Conservation (phyloP, 2,797 vertebrate genomes). For the Crenuchus spilurus region DNA sequence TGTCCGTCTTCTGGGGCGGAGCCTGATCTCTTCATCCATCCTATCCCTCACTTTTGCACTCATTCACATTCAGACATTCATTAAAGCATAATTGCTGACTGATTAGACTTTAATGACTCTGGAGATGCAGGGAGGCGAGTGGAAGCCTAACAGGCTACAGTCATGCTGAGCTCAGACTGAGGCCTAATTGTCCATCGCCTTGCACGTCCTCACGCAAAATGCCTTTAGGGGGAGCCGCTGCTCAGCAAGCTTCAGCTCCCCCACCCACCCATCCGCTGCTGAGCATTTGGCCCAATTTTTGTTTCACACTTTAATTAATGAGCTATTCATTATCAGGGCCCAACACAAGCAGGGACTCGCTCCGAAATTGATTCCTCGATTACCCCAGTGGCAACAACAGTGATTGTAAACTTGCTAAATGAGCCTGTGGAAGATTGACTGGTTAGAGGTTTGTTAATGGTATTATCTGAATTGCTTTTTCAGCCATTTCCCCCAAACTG, state of each 20-base stretch:
- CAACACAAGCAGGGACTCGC: slow-evolving; percentile 49
- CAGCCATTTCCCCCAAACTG: slow-evolving; percentile 2
- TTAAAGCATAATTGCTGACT: slow-evolving; percentile 67
- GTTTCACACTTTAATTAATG: slow-evolving; percentile 61
- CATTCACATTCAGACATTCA: slow-evolving; percentile 52
- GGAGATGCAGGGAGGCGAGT: slow-evolving; percentile 49
- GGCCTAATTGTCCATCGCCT: slow-evolving; percentile 55
- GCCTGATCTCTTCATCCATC: not conserved
- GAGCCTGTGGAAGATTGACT: slow-evolving; percentile 63
- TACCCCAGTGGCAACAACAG: slow-evolving; percentile 54
- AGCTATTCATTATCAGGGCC: slow-evolving; percentile 57
- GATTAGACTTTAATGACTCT: slow-evolving; percentile 58
- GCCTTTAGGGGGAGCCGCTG: slow-evolving; percentile 40
- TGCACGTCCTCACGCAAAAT: slow-evolving; percentile 50
- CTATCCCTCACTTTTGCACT: slow-evolving; percentile 11
- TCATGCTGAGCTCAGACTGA: slow-evolving; percentile 21
- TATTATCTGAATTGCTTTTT: slow-evolving; percentile 59
- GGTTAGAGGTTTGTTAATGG: slow-evolving; percentile 58
- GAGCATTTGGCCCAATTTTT: slow-evolving; percentile 54
- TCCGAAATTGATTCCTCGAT: slow-evolving; percentile 66
- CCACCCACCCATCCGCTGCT: slow-evolving; percentile 4
- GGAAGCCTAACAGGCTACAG: slow-evolving; percentile 17
- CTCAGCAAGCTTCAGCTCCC: not conserved
- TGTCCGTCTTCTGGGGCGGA: not conserved
- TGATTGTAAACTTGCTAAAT: slow-evolving; percentile 66